A percentile compares a stretch with the other conserved stretches of the same genome.
These are phyloP conservation scores for Poecile atricapillus DNA, from an alignment of 2,113 vertebrate species.

Conservation along the genomic window DNA sequence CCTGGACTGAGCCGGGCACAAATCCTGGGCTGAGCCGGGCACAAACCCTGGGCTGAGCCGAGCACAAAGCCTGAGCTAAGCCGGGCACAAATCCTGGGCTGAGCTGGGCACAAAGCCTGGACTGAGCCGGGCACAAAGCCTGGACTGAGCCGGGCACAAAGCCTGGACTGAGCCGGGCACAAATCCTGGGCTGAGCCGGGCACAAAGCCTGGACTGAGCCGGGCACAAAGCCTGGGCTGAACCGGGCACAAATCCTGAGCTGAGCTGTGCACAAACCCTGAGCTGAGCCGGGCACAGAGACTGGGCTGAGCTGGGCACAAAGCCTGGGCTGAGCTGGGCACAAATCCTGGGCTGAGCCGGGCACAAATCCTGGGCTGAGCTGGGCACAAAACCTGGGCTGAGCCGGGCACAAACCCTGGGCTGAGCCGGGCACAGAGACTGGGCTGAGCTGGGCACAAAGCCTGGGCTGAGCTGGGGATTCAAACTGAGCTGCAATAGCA, in stretches of 20 bases:
- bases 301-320: rapidly evolving
- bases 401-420: neutral
- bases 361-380: rapidly evolving
- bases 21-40: neutral
- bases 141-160: neutral
- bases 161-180: neutral
- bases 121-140: rapidly evolving
- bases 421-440: neutral
- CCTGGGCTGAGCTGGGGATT: too few species aligned
- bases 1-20: neutral
- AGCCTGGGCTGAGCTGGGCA: rapidly evolving
- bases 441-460: neutral
- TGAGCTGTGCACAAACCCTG: neutral
- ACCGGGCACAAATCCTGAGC: neutral
- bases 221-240: neutral
- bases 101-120: neutral
- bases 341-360: neutral
- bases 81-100: rapidly evolving
- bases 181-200: neutral
- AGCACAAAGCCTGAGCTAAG: rapidly evolving
- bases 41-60: neutral
- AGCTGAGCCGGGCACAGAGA: neutral
- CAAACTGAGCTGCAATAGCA: neutral
- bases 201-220: neutral
- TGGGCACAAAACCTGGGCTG: rapidly evolving